Evolutionary conservation across 2,888 invertebrate species (phyloP).

Genomic region (Hoplodrina ambigua): DNA sequence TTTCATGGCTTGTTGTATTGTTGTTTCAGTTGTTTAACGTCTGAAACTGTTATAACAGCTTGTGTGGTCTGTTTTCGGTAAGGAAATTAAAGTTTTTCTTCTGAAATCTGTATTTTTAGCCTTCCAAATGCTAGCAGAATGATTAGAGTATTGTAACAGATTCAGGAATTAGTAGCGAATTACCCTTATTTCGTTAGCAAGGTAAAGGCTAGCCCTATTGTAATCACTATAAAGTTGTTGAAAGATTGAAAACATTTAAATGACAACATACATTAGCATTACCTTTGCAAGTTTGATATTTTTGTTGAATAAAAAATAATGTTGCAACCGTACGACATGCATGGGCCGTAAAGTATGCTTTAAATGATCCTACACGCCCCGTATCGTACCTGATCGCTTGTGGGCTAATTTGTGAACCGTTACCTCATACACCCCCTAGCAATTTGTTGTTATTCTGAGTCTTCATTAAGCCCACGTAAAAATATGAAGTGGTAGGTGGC

Average conservation of each 20-base stretch:
- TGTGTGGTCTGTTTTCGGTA: slow-evolving; percentile 29
- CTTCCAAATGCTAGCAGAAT: neutral
- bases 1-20: slow-evolving; percentile 3
- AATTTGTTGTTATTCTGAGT: slow-evolving; percentile 44
- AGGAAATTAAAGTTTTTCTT: slow-evolving; percentile 7
- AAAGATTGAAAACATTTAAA: neutral
- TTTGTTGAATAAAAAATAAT: slow-evolving; percentile 24
- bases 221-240: neutral
- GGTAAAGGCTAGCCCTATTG: neutral
- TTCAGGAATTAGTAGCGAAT: neutral
- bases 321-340: slow-evolving; percentile 41
- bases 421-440: slow-evolving; percentile 46
- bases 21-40: slow-evolving; percentile 26
- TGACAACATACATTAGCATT: neutral
- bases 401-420: slow-evolving; percentile 37
- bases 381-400: slow-evolving; percentile 41
- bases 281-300: neutral
- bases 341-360: slow-evolving; percentile 40
- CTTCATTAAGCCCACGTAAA: slow-evolving; percentile 53
- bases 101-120: neutral
- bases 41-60: slow-evolving; percentile 8
- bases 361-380: slow-evolving; percentile 34
- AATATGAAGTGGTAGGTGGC: slow-evolving; percentile 53
- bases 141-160: neutral
- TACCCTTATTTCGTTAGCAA: neutral